These are phyloP conservation scores for Drosophila eugracilis DNA, from an alignment of 1,140 invertebrate genomes.

Conservation along the genomic window DNA sequence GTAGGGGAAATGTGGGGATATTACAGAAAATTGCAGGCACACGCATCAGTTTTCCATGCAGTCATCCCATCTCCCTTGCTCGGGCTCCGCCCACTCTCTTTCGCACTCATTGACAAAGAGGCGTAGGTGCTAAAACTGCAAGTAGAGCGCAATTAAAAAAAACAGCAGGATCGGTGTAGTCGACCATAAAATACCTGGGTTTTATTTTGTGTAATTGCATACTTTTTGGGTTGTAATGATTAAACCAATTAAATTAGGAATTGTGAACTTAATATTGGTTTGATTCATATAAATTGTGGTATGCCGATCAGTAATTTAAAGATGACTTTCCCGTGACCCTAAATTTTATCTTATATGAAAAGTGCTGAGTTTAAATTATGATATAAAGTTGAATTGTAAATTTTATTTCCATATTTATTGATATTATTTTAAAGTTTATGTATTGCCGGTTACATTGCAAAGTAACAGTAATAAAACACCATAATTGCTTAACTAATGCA, in stretches of 20 bases:
- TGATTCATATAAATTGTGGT: not conserved
- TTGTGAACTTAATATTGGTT: not conserved
- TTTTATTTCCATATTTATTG: too few relatives aligned
- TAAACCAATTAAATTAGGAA: not conserved
- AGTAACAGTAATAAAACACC: not conserved
- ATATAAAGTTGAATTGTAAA: too few relatives aligned
- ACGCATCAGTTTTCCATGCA: constrained; percentile 11
- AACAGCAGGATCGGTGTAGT: not conserved
- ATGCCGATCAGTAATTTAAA: too few relatives aligned
- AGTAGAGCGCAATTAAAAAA: constrained; percentile 29
- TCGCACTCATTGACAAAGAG: constrained; percentile 3
- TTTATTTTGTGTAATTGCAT: not conserved
- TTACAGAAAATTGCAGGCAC: constrained; percentile 25
- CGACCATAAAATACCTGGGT: not conserved
- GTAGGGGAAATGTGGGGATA: constrained; percentile 10
- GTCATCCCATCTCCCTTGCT: not conserved
- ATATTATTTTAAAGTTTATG: too few relatives aligned
- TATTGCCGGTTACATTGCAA: too few relatives aligned
- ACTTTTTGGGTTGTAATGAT: not conserved
- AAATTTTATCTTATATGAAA: too few relatives aligned
- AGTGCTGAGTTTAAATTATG: too few relatives aligned
- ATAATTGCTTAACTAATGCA: constrained; percentile 32
- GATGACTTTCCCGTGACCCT: too few relatives aligned
- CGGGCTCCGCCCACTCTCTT: not conserved
- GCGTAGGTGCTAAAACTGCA: constrained; percentile 27